Conservation (phyloP, 2,113 vertebrate species). For the Rhadina sibilatrix region DNA sequence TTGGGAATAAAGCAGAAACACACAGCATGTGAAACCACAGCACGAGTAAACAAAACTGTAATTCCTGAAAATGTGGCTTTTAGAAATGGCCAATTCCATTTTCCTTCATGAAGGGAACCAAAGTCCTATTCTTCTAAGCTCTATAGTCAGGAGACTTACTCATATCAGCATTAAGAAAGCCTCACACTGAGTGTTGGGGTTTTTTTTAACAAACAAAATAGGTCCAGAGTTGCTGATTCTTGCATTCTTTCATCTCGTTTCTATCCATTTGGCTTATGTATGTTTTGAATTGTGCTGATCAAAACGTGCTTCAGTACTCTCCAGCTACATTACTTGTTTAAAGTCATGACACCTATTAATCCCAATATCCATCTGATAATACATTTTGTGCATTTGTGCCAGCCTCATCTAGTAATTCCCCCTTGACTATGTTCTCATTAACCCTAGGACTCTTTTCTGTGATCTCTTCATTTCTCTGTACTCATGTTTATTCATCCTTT, state of each 20-base stretch:
- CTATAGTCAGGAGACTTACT: not conserved
- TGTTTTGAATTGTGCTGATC: conserved; percentile 9
- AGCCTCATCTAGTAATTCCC: not conserved
- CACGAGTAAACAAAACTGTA: not conserved
- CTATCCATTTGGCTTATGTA: not conserved
- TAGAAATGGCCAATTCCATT: not conserved
- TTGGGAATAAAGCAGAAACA: not conserved
- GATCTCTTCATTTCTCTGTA: not conserved
- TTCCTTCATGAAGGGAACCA: not conserved
- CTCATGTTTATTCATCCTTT: conserved; percentile 40
- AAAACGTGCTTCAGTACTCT: not conserved
- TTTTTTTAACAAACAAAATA: not conserved
- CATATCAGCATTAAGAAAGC: not conserved
- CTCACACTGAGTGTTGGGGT: not conserved
- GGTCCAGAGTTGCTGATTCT: not conserved
- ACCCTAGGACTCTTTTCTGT: not conserved
- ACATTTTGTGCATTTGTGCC: not conserved
- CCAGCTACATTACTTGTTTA: not conserved
- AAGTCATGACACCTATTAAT: conserved; percentile 33
- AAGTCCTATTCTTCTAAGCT: not conserved
- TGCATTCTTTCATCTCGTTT: not conserved
- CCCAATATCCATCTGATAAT: not conserved
- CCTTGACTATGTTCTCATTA: conserved; percentile 5
- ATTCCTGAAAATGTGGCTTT: not conserved
- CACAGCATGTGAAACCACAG: accelerated